These are phyloP conservation scores for Hippolais icterina DNA, from an alignment of 2,113 vertebrate species.

Conservation along the genomic window DNA sequence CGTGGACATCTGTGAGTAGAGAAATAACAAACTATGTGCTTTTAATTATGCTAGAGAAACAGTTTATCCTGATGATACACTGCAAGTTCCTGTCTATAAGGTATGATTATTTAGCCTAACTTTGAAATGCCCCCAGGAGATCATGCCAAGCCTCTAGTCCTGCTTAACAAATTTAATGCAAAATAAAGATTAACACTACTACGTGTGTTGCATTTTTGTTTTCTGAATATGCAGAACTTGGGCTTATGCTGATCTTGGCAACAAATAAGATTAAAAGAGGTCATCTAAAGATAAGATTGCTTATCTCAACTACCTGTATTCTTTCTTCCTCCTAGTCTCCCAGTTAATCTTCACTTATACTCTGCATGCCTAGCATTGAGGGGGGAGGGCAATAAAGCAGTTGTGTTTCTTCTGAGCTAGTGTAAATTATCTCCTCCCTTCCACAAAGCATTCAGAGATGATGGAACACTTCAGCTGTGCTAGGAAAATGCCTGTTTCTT, in stretches of 20 bases:
- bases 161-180: neutral
- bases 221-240: neutral
- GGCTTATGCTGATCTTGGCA: slow-evolving; percentile 6
- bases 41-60: neutral
- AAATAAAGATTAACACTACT: neutral
- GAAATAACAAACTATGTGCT: neutral
- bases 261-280: slow-evolving; percentile 37
- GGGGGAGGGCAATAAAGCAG: neutral
- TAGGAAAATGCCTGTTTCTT: neutral
- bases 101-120: neutral
- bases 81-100: neutral
- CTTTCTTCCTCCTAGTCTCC: neutral
- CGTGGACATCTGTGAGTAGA: neutral
- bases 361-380: neutral
- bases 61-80: neutral
- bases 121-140: neutral
- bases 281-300: slow-evolving; percentile 29
- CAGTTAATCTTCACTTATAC: slow-evolving; percentile 6
- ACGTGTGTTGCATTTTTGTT: neutral
- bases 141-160: neutral
- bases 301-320: slow-evolving; percentile 3
- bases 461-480: neutral
- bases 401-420: neutral
- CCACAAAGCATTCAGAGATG: neutral
- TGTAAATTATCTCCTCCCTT: neutral